A percentile compares a stretch with the other conserved stretches of the same genome.
Evolutionary conservation across 2,888 invertebrate species (phyloP).

Genomic region (Osmoderma eremita): DNA sequence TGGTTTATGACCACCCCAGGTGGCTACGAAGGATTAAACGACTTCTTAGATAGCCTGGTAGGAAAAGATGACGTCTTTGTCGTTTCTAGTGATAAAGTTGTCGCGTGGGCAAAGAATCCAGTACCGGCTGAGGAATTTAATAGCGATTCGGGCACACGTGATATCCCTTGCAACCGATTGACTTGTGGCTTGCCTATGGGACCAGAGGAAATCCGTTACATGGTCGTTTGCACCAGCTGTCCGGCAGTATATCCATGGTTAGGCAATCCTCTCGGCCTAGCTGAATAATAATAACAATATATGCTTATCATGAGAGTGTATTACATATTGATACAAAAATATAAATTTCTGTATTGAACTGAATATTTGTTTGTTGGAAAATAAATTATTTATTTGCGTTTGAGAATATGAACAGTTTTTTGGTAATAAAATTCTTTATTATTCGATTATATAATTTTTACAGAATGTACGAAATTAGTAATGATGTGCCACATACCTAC

Average conservation of each 20-base stretch:
- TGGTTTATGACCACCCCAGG: slow-evolving; percentile 62
- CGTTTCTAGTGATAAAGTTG: slow-evolving; percentile 60
- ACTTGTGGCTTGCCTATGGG: slow-evolving; percentile 52
- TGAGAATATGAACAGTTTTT: too few species aligned
- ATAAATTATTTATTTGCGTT: too few species aligned
- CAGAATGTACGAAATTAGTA: too few species aligned
- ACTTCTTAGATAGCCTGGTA: slow-evolving; percentile 59
- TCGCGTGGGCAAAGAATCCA: slow-evolving; percentile 63
- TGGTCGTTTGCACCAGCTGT: slow-evolving; percentile 62
- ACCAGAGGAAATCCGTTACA: slow-evolving; percentile 55
- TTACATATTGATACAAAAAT: not conserved
- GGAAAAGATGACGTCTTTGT: slow-evolving; percentile 60
- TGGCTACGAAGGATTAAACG: slow-evolving; percentile 53
- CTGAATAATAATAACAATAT: not conserved
- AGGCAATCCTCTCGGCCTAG: slow-evolving; percentile 60
- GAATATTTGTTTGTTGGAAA: too few species aligned
- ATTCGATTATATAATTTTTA: too few species aligned
- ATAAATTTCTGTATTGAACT: not conserved
- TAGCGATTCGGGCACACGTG: slow-evolving; percentile 39
- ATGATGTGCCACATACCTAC: too few species aligned
- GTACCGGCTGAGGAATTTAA: slow-evolving; percentile 52
- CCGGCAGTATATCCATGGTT: slow-evolving; percentile 64
- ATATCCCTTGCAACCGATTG: slow-evolving; percentile 48
- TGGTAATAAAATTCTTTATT: slow-evolving; percentile 1
- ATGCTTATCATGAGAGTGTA: not conserved